Base-by-base conservation (phyloP, 1,140 invertebrate species). In the Drosophila sucinea region DNA sequence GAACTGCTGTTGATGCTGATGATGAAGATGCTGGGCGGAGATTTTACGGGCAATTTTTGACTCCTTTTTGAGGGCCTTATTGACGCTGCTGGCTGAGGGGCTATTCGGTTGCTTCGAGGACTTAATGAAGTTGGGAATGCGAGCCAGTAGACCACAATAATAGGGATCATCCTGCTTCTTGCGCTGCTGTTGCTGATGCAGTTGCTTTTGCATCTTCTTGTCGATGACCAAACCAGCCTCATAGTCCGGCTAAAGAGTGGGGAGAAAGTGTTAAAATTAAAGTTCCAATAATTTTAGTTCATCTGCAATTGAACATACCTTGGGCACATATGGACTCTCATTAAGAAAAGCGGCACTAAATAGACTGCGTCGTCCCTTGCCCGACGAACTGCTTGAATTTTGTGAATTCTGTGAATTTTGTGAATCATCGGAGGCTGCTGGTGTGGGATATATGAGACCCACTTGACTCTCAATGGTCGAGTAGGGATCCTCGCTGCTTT, bases 121-220 rank as follows among this genome's bases (percentile, higher is more conserved):
- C 77, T 92, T 92, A n/a, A 96, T 96, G 79, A 97, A 97, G 91
- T 97, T 97, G 51, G 96, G 96, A 62, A 97, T 96, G 65, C 96
- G 93, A 30, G 96, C 96, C 83, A 95, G 92, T 47, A 97, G 92
- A 11, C 96, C 96, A 83, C 96, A 97, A 81, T 97, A 97, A 91
- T 97, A 97, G 4, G 96, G 96, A 92, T 97, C 96, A 87, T 97
- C 96, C 66, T 92, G 91, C 60, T 92, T 96, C 41, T 92, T 92
- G 17, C 90, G 87, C 65, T 87, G 81, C 35, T 82, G 84, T 56
- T 73, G 60, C 71, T 87, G 61, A 38, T 38, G 35, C 35, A 38
- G 8, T 72, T 82, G 44, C 67, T 89, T 89, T 5, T 71, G 67
- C 1, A 77, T 81, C 57, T 91, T 91, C 62, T 91, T 91, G 44